Evolutionary conservation across 1,140 invertebrate genomes (phyloP).

Genomic region (Carcinoscorpius rotundicauda): DNA sequence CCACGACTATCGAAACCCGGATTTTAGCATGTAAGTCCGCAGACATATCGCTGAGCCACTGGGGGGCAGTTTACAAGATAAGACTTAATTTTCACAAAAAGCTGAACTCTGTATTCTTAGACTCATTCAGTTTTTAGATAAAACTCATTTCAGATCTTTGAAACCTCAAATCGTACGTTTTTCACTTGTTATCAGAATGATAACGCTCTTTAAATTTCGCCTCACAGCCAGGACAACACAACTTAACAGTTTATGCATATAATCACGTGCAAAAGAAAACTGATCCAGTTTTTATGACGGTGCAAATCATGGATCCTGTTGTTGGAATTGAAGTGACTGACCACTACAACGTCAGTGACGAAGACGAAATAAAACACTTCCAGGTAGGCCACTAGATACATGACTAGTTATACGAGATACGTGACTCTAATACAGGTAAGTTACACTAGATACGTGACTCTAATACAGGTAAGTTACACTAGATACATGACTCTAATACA

Average conservation of each 20-base stretch:
- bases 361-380: slow-evolving; percentile 23
- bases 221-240: slow-evolving; percentile 23
- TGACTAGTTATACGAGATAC: too few relatives aligned
- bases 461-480: too few relatives aligned
- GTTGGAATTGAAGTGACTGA: slow-evolving; percentile 22
- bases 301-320: slow-evolving; percentile 25
- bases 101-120: neutral
- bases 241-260: slow-evolving; percentile 25
- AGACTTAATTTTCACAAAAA: too few relatives aligned
- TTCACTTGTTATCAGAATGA: too few relatives aligned
- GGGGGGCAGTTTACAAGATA: too few relatives aligned
- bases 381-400: slow-evolving; percentile 8
- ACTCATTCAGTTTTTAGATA: neutral
- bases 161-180: too few relatives aligned
- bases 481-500: too few relatives aligned
- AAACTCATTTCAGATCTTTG: neutral
- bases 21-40: too few relatives aligned
- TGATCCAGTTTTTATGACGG: slow-evolving; percentile 16
- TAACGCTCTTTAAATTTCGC: neutral
- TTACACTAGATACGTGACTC: too few relatives aligned
- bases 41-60: too few relatives aligned
- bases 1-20: too few relatives aligned
- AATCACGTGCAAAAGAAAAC: slow-evolving; percentile 26
- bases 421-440: too few relatives aligned
- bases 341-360: slow-evolving; percentile 19